Base-by-base conservation (phyloP, 2,888 invertebrate genomes). In the Galerucella pusilla region DNA sequence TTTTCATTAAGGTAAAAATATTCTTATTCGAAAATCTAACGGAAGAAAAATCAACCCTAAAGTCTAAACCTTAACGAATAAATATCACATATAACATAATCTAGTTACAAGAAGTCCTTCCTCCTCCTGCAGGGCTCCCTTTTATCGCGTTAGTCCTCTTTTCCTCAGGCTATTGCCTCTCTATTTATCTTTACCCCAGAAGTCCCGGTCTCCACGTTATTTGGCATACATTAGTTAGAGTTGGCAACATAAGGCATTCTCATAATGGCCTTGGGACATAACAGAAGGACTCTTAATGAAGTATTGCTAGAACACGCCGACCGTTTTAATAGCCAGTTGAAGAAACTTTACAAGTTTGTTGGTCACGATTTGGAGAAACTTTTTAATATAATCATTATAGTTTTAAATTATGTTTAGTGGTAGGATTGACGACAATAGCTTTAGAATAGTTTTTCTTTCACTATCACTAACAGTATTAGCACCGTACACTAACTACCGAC, bases 181-280 rank as follows among this genome's bases (percentile, higher is more conserved):
- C 86, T 87, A 87, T 87, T 87, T 87, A 87, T 87, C 87, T 87
- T 87, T 82, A 83, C 86, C 85, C 85, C 68, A 67, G 14, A n/a
- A 85, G 85, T 84, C 85, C 83, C 73, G 78, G 80, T 81, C 80
- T 80, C 81, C 81, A 80, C 81, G 81, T 81, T 82, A 83, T 84
- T 83, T 83, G 82, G 84, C 84, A 85, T 85, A 84, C 83, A 86
- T 85, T 85, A 86, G 84, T 84, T 84, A 83, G 83, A 80, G 81
- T 82, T 79, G 76, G 83, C 80, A 86, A 85, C 86, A 86, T 86
- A 87, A 87, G 87, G 87, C 87, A 83, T 79, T 70, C 79, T 81
- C 80, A 83, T 79, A 75, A 80, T 74, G 77, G 80, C 86, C 84
- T 80, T 74, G 73, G 85, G 86, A 84, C 84, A 84, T 84, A 85